Evolutionary conservation across 2,113 vertebrate genomes (phyloP).

Genomic region (Cyprinodon tularosa): DNA sequence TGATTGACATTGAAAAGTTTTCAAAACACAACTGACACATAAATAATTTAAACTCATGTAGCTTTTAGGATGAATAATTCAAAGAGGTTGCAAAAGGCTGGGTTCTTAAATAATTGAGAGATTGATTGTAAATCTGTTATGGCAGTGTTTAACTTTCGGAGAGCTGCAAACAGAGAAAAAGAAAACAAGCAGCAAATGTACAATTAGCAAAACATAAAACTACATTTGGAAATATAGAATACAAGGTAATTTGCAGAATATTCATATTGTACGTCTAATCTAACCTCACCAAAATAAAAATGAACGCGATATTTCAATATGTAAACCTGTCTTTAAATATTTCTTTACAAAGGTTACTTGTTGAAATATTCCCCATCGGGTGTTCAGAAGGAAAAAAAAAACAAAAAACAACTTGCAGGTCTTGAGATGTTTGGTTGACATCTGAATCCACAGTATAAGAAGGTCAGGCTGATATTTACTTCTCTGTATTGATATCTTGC

Average conservation of each 20-base stretch:
- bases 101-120: constrained; percentile 29
- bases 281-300: not conserved
- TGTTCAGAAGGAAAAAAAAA: not conserved
- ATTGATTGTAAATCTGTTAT: constrained; percentile 25
- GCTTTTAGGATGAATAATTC: constrained; percentile 36
- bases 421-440: not conserved
- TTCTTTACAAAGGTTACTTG: not conserved
- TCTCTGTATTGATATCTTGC: not conserved
- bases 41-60: constrained; percentile 27
- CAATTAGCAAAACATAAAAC: constrained; percentile 37
- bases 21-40: constrained; percentile 34
- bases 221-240: constrained; percentile 18
- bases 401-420: not conserved
- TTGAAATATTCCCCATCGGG: too few relatives aligned
- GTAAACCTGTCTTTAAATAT: not conserved
- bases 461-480: too few relatives aligned
- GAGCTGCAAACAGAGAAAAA: constrained; percentile 16
- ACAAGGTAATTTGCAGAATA: not conserved
- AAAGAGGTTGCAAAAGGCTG: constrained; percentile 1
- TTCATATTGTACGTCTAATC: not conserved
- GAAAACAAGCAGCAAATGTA: constrained; percentile 19
- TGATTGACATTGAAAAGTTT: constrained; percentile 6
- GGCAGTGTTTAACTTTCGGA: constrained; percentile 26
- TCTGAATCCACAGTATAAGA: not conserved
- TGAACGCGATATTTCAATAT: too few relatives aligned